Percentiles rank a stretch among this genome's conserved stretches.
These are phyloP conservation scores for Agapetus fuscipes DNA, from an alignment of 2,888 invertebrate genomes.

Conservation along the genomic window DNA sequence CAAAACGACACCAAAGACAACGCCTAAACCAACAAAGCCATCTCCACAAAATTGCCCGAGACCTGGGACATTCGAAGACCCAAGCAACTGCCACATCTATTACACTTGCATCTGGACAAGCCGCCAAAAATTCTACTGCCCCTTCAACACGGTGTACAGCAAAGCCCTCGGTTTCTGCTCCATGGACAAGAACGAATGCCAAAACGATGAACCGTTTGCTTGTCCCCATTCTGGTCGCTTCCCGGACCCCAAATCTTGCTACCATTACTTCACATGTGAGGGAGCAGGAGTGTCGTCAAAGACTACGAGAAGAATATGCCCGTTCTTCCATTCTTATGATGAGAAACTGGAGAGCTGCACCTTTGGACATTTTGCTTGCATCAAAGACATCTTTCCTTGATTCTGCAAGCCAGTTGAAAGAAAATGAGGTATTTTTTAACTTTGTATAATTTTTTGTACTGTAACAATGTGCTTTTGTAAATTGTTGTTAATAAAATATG, in stretches of 20 bases:
- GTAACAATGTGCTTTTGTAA: neutral
- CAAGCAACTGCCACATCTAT: conserved; percentile 6
- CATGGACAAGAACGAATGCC: conserved; percentile 1
- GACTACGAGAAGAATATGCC: neutral
- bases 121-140: neutral
- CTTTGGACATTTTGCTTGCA: neutral
- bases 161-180: neutral
- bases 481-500: neutral
- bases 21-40: neutral
- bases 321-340: neutral
- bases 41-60: conserved; percentile 1
- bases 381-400: neutral
- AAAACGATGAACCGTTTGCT: neutral
- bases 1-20: neutral
- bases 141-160: conserved; percentile 4
- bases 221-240: conserved; percentile 5
- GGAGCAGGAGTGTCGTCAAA: neutral
- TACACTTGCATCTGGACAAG: conserved; percentile 5
- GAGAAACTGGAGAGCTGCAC: neutral
- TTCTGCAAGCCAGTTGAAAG: neutral
- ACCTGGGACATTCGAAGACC: conserved; percentile 4
- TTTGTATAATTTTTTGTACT: neutral
- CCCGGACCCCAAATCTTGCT: conserved; percentile 7
- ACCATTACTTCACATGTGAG: neutral
- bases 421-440: neutral